Conservation (phyloP, 1,140 invertebrate species). For the Drosophila virilis region DNA sequence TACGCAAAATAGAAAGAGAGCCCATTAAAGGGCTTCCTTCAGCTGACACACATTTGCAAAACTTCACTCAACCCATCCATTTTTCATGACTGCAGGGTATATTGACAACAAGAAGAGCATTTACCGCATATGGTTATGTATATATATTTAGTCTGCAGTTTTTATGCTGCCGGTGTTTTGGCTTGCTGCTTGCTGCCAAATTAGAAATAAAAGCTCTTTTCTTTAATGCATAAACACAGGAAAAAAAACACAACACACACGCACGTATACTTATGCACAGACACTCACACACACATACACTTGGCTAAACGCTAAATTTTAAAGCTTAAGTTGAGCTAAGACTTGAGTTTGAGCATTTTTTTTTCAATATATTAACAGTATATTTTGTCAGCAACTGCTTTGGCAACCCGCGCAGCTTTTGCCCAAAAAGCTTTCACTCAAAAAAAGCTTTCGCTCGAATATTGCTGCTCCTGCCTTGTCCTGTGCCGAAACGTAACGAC, state of each 20-base stretch:
- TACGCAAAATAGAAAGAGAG: too few species aligned
- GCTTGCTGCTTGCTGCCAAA: conserved; percentile 55
- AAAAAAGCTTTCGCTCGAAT: conserved; percentile 51
- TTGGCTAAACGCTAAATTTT: neutral
- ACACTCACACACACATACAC: neutral
- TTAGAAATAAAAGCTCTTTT: conserved; percentile 74
- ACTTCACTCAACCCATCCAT: neutral
- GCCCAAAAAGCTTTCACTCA: conserved; percentile 55
- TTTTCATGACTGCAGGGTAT: conserved; percentile 9
- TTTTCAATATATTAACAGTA: neutral
- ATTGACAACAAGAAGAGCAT: neutral
- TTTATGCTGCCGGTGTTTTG: conserved; percentile 65
- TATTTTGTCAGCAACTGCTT: conserved; percentile 10
- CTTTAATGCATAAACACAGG: conserved; percentile 61
- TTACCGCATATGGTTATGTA: conserved; percentile 24
- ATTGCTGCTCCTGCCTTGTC: conserved; percentile 36
- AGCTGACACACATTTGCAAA: too few species aligned
- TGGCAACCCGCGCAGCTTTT: conserved; percentile 44
- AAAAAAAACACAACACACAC: conserved; percentile 15
- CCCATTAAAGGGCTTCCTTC: too few species aligned
- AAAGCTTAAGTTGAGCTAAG: conserved; percentile 19
- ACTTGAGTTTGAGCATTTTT: conserved; percentile 4
- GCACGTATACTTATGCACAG: neutral
- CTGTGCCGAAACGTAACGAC: conserved; percentile 22
- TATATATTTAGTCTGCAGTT: conserved; percentile 17